phyloP scores from a whole-genome alignment of 92 coral and sea anemone genomes.

The Heteractis magnifica region DNA sequence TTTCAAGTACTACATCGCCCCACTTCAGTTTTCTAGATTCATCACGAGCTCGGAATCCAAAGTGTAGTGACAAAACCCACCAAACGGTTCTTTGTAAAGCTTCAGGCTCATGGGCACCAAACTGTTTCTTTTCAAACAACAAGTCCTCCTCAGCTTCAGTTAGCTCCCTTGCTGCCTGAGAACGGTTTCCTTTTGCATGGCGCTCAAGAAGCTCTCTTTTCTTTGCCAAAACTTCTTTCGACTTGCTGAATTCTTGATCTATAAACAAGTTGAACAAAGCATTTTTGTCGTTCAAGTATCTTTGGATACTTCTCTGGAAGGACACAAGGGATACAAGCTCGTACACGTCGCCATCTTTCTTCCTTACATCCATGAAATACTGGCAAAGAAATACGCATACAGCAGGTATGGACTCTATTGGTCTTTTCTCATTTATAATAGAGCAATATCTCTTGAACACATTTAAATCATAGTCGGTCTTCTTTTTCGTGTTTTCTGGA shows the following conservation, averaged over 20 bases:
- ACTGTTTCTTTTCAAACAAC: conserved; percentile 41
- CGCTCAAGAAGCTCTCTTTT: conserved; percentile 24
- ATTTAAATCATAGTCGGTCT: conserved; percentile 38
- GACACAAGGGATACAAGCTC: conserved; percentile 21
- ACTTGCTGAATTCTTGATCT: conserved; percentile 30
- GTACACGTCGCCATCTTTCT: conserved; percentile 19
- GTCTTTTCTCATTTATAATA: conserved; percentile 9
- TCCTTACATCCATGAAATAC: conserved; percentile 29
- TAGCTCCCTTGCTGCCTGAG: conserved; percentile 14
- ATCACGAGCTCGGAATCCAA: conserved; percentile 55
- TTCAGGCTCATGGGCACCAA: conserved; percentile 47
- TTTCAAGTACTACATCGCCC: conserved; percentile 43
- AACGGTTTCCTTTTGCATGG: conserved; percentile 29
- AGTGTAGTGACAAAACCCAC: conserved; percentile 62
- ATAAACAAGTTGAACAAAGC: conserved; percentile 18
- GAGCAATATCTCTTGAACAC: conserved; percentile 12
- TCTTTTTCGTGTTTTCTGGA: conserved; percentile 35
- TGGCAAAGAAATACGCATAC: conserved; percentile 7
- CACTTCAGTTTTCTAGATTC: conserved; percentile 50
- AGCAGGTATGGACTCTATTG: conserved; percentile 26
- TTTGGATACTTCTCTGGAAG: conserved; percentile 41
- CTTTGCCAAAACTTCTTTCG: conserved; percentile 24
- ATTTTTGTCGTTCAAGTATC: conserved; percentile 26
- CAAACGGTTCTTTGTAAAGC: conserved; percentile 52
- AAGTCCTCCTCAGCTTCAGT: conserved; percentile 46